Base-by-base conservation (phyloP, 2,888 invertebrate species). In the Notodonta dromedarius region DNA sequence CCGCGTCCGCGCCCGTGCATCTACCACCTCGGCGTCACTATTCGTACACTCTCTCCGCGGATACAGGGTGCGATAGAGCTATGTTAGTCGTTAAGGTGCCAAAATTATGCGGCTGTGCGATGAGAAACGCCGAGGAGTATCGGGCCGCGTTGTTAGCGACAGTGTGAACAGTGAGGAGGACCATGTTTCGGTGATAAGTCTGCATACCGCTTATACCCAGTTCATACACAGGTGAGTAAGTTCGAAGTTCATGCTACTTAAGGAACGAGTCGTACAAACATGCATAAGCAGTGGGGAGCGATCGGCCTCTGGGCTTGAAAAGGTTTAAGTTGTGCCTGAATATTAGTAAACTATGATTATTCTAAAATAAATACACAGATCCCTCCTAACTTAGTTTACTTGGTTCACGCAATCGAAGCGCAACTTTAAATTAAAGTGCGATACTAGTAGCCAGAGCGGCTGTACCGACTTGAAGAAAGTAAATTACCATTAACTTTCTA, bases 251-350 rank as follows among this genome's bases (percentile, higher is more conserved):
- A 93, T 93, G 93, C 93, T 86, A 86, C 80, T 87, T 87, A 86
- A 84, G 83, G 80, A 87, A 88, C 83, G 80, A 89, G 83, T 86
- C 79, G 75, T 87, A 92, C 89, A 89, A 87, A 88, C 93, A 93
- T 93, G 93, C 93, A 85, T 75, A 91, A 92, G 92, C 92, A 71
- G 82, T 84, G 80, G 78, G 74, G 90, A 92, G 91, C 93, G 92
- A 92, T 88, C 91, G 93, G 91, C 85, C 90, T 79, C 84, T 82
- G 69, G 74, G 81, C 80, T 39, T 14, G 76, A 77, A 80, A 67
- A 74, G 70, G 85, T 89, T 89, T 88, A 90, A 90, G 86, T 91
- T 90, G 90, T 88, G 89, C 89, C 90, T 69, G 63, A 67, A 61
- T 72, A 68, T 71, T 76, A 76, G 70, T 73, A 64, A 62, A 62